Conservation (phyloP, 2,888 invertebrate species). For the Eledone cirrhosa region DNA sequence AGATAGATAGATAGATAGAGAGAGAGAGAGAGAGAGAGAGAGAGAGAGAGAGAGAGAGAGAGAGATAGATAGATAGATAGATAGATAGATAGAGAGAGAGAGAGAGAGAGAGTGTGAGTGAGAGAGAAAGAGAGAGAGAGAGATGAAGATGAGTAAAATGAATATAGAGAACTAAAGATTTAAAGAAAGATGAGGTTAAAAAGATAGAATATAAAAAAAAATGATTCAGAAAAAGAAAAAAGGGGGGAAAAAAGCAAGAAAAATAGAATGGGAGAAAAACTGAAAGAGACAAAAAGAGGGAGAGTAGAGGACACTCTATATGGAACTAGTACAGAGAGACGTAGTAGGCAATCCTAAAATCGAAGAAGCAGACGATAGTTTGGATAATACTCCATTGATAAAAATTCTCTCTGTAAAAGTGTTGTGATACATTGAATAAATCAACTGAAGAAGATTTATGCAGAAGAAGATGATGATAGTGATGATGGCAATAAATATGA, state of each 20-base stretch:
- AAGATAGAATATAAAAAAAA: background rate
- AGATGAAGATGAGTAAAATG: background rate
- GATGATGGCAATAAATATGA: background rate
- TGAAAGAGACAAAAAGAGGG: background rate
- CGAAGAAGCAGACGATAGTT: too few relatives aligned
- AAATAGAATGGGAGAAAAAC: background rate
- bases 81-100: background rate
- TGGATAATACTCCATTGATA: too few relatives aligned
- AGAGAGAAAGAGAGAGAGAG: background rate
- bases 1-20: background rate
- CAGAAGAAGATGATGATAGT: background rate
- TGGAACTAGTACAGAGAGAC: background rate
- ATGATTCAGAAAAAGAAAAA: background rate
- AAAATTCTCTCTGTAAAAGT: too few relatives aligned
- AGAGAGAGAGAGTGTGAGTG: background rate
- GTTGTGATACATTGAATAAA: too few relatives aligned
- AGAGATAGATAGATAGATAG: background rate
- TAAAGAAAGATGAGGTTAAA: background rate
- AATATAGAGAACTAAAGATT: background rate
- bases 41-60: background rate
- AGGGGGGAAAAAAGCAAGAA: background rate
- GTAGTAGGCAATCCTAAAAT: too few relatives aligned
- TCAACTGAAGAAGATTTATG: too few relatives aligned
- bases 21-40: too few relatives aligned
- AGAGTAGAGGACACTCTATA: background rate